Conservation (phyloP, 2,888 invertebrate genomes). For the Ophioninae sp. region DNA sequence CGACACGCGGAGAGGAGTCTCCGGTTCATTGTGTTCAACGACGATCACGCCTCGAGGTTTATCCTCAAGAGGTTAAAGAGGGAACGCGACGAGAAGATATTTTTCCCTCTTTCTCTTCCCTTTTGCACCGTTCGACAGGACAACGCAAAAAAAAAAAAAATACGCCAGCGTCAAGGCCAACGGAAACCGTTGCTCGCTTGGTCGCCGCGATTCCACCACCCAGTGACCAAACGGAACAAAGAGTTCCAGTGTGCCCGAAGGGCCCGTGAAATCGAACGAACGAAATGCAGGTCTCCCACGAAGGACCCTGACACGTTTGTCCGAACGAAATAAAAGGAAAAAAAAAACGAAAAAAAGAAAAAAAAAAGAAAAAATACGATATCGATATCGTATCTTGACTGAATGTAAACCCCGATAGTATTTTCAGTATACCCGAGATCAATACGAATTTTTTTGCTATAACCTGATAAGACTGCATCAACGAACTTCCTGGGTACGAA, state of each 20-base stretch:
- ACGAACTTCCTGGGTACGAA: neutral
- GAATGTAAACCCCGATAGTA: neutral
- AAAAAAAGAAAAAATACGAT: neutral
- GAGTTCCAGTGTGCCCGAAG: slow-evolving; percentile 61
- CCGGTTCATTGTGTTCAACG: slow-evolving; percentile 54
- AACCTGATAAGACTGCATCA: neutral
- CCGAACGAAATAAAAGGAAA: neutral
- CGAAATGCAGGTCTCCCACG: slow-evolving; percentile 36
- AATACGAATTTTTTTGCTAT: neutral
- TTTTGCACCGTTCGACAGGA: slow-evolving; percentile 32
- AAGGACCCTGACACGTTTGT: slow-evolving; percentile 18
- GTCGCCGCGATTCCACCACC: slow-evolving; percentile 46
- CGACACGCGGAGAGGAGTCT: slow-evolving; percentile 26
- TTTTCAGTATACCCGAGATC: neutral
- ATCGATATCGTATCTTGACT: slow-evolving; percentile 25
- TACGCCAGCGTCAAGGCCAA: slow-evolving; percentile 56
- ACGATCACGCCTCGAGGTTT: slow-evolving; percentile 44
- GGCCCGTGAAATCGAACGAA: slow-evolving; percentile 59
- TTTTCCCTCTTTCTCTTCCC: slow-evolving; percentile 21
- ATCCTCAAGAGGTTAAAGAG: slow-evolving; percentile 11
- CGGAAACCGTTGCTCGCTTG: slow-evolving; percentile 63
- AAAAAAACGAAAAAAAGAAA: slow-evolving; percentile 4
- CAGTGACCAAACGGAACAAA: slow-evolving; percentile 59
- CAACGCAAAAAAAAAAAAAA: slow-evolving; percentile 41
- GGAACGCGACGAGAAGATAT: neutral